Evolutionary conservation across 2,888 invertebrate species (phyloP).

Genomic region (Hesperia comma): DNA sequence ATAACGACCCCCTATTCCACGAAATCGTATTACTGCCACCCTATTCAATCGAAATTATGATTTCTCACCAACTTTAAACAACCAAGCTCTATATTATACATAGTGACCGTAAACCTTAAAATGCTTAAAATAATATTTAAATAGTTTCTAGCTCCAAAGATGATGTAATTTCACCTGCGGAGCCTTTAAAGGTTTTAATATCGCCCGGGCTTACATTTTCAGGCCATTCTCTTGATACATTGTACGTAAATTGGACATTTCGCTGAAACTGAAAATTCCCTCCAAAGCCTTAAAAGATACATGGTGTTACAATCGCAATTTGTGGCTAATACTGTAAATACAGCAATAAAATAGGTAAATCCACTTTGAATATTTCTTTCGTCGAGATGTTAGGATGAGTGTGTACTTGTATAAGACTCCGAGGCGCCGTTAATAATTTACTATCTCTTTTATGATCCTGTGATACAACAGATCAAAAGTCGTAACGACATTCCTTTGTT

Average conservation of each 20-base stretch:
- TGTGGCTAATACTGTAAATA: conserved; percentile 14
- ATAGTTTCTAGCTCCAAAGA: conserved; percentile 32
- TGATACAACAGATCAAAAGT: conserved; percentile 23
- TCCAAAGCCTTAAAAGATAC: conserved; percentile 33
- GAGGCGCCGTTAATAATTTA: conserved; percentile 45
- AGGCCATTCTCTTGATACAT: conserved; percentile 65
- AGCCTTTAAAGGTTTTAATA: conserved; percentile 58
- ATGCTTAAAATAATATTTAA: conserved; percentile 38
- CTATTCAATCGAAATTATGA: background rate
- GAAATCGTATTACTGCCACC: conserved; percentile 3
- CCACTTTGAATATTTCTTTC: background rate
- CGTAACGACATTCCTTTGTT: background rate
- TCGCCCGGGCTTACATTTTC: conserved; percentile 54
- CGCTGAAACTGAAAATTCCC: conserved; percentile 28
- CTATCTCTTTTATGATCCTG: conserved; percentile 41
- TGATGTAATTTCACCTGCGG: conserved; percentile 43
- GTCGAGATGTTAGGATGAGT: conserved; percentile 18
- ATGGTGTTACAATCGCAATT: conserved; percentile 31
- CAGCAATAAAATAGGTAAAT: background rate
- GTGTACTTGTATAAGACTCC: conserved; percentile 44
- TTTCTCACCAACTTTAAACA: background rate
- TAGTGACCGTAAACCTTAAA: conserved; percentile 1
- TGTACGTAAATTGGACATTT: conserved; percentile 61
- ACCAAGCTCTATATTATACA: background rate
- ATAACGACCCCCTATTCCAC: background rate